Conservation (phyloP, 1,140 invertebrate genomes). For the Drosophila ficusphila region DNA sequence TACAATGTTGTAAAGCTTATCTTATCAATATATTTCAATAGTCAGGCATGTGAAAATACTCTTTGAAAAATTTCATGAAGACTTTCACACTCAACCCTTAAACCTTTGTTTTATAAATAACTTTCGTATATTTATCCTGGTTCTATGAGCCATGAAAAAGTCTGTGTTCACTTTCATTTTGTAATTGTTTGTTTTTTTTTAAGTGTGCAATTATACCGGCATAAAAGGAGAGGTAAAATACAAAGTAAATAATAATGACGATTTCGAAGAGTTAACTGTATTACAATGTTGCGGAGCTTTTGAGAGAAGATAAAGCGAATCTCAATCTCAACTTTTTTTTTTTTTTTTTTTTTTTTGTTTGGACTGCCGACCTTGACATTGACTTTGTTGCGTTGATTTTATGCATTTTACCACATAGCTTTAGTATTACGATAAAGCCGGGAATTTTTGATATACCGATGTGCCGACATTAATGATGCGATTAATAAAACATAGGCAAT, state of each 20-base stretch:
- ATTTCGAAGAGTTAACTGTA: neutral
- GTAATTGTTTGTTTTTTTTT: too few relatives aligned
- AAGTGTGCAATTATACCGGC: too few relatives aligned
- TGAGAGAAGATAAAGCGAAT: neutral
- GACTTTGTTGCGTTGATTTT: conserved; percentile 4
- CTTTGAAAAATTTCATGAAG: too few relatives aligned
- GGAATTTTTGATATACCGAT: neutral
- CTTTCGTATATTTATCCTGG: too few relatives aligned
- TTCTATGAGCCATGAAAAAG: too few relatives aligned
- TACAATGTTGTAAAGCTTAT: neutral
- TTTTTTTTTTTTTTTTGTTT: too few relatives aligned
- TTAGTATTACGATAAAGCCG: neutral
- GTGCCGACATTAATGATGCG: conserved; percentile 1
- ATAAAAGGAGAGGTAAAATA: too few relatives aligned
- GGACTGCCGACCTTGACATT: conserved; percentile 26
- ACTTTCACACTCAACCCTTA: too few relatives aligned
- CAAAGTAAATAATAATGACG: neutral
- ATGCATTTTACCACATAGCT: conserved; percentile 3
- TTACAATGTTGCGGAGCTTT: conserved; percentile 30
- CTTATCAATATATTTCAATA: neutral
- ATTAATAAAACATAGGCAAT: conserved; percentile 36
- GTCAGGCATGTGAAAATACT: neutral
- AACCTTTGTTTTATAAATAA: too few relatives aligned
- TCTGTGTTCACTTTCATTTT: too few relatives aligned
- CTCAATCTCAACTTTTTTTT: conserved; percentile 1